phyloP scores from a whole-genome alignment of 1,140 invertebrate species.

The Calycopis cecrops region DNA sequence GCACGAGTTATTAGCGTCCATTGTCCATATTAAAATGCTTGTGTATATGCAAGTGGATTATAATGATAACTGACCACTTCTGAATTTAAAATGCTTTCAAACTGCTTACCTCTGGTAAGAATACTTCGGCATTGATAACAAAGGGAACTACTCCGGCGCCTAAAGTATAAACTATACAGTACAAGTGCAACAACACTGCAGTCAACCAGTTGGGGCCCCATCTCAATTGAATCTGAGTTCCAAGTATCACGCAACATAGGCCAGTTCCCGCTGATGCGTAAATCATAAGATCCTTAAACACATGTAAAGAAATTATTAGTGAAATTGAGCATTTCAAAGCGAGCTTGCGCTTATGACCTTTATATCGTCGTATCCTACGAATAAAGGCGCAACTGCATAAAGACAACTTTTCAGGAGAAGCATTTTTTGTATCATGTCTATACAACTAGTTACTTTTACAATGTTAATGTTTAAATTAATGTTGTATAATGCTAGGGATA shows the following conservation, averaged over 20 bases:
- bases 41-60: not conserved
- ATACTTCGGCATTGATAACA: slow-evolving; percentile 38
- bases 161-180: slow-evolving; percentile 29
- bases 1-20: too few species aligned
- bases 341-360: too few species aligned
- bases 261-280: slow-evolving; percentile 31
- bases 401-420: too few species aligned
- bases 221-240: slow-evolving; percentile 36
- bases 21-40: too few species aligned
- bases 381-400: too few species aligned
- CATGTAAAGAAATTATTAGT: slow-evolving; percentile 1
- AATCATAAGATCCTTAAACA: slow-evolving; percentile 39
- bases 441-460: too few species aligned
- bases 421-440: too few species aligned
- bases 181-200: slow-evolving; percentile 34
- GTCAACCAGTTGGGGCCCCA: slow-evolving; percentile 44
- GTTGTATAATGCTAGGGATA: too few species aligned
- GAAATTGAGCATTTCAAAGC: too few species aligned
- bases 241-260: slow-evolving; percentile 34
- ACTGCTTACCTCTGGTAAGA: slow-evolving; percentile 43
- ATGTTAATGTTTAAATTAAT: too few species aligned
- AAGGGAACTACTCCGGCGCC: slow-evolving; percentile 43
- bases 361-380: too few species aligned
- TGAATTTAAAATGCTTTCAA: too few species aligned
- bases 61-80: not conserved